phyloP scores from a whole-genome alignment of 2,113 vertebrate species.

The Glaucomys volans region DNA sequence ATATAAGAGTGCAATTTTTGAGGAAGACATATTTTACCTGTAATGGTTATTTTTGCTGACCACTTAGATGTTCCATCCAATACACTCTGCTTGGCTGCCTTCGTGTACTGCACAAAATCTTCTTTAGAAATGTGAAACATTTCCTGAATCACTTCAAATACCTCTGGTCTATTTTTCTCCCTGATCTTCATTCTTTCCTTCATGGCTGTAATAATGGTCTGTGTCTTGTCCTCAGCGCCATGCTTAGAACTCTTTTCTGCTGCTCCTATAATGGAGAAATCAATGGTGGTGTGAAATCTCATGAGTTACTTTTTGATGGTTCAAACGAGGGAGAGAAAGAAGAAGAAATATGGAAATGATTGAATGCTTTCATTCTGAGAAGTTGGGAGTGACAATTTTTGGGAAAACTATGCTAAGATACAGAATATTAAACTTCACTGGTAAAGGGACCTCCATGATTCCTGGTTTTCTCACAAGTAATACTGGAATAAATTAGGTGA shows the following conservation, averaged over 20 bases:
- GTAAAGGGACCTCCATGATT: neutral
- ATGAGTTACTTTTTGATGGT: neutral
- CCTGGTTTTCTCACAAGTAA: neutral
- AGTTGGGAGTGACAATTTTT: neutral
- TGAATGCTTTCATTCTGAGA: neutral
- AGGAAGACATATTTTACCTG: conserved; percentile 88
- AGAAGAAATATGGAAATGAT: neutral
- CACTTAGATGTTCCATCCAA: conserved; percentile 98
- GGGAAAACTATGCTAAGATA: neutral
- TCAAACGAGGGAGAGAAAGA: neutral
- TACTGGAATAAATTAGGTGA: neutral
- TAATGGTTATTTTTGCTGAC: conserved; percentile 99
- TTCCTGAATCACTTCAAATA: conserved; percentile 97
- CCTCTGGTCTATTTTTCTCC: conserved; percentile 96
- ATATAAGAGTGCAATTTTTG: neutral
- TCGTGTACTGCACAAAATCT: conserved; percentile 93
- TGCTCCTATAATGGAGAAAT: conserved; percentile 89
- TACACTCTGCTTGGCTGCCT: conserved; percentile 96
- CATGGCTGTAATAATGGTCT: conserved; percentile 98
- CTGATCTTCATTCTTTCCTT: conserved; percentile 99
- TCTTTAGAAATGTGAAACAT: conserved; percentile 96
- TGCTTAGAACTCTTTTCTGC: conserved; percentile 99
- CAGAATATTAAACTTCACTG: neutral
- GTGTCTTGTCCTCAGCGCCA: conserved; percentile 98
- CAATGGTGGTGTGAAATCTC: neutral